Percentiles rank a stretch among this genome's conserved stretches.
phyloP scores from a whole-genome alignment of 2,888 invertebrate genomes.

The Chrysolina americana region DNA sequence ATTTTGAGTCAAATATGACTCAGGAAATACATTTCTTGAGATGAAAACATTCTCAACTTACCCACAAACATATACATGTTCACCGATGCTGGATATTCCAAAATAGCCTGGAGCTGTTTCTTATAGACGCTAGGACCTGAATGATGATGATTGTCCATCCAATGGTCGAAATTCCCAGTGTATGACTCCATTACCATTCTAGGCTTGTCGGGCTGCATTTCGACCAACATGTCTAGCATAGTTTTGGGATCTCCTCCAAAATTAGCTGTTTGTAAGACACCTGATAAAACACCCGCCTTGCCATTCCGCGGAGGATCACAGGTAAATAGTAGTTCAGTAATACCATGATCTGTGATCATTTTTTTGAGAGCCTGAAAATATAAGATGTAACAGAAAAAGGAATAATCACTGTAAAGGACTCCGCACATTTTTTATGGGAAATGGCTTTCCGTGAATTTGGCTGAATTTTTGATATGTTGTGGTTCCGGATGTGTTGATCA shows the following conservation, averaged over 20 bases:
- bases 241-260: constrained; percentile 68
- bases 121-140: constrained; percentile 54
- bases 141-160: constrained; percentile 68
- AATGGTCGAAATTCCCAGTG: constrained; percentile 77
- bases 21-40: too few species aligned
- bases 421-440: too few species aligned
- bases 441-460: too few species aligned
- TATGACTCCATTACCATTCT: constrained; percentile 75
- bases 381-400: background rate
- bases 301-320: constrained; percentile 67
- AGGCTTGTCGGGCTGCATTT: constrained; percentile 71
- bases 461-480: too few species aligned
- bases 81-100: constrained; percentile 71
- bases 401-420: too few species aligned
- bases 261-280: constrained; percentile 72
- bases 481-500: too few species aligned
- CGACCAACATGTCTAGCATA: constrained; percentile 67
- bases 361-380: constrained; percentile 69
- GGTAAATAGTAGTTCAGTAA: constrained; percentile 72
- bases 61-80: constrained; percentile 91
- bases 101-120: constrained; percentile 57
- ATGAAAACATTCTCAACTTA: constrained; percentile 78
- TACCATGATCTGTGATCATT: constrained; percentile 64
- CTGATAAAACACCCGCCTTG: constrained; percentile 55
- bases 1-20: too few species aligned